A percentile compares a stretch with the other conserved stretches of the same genome.
Conservation (phyloP, 1,140 invertebrate species). For the Lycorma delicatula region DNA sequence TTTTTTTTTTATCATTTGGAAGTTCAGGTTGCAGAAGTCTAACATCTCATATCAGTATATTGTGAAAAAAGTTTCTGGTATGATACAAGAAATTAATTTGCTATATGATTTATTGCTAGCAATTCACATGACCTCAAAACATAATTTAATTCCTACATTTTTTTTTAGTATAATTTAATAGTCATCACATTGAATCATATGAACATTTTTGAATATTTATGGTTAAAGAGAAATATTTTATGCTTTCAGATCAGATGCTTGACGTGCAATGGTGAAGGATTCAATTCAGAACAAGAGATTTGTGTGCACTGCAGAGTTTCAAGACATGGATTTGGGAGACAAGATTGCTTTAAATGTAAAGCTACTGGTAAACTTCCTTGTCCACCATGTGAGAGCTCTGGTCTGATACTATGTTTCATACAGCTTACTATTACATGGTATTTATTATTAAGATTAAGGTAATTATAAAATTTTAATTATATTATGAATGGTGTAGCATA, state of each 20-base stretch:
- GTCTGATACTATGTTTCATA: conserved; percentile 44
- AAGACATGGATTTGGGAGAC: conserved; percentile 38
- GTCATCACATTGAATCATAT: background rate
- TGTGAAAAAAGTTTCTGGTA: too few relatives aligned
- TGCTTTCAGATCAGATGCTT: conserved; percentile 35
- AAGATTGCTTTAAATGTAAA: conserved; percentile 41
- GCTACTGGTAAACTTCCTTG: conserved; percentile 42
- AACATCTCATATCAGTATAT: too few relatives aligned
- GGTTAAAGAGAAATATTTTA: background rate
- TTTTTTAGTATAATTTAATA: background rate
- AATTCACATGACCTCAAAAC: too few relatives aligned
- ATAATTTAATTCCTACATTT: too few relatives aligned
- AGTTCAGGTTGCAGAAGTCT: too few relatives aligned
- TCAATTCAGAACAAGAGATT: conserved; percentile 36
- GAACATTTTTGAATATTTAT: background rate
- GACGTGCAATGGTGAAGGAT: conserved; percentile 42
- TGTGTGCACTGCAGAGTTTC: conserved; percentile 41
- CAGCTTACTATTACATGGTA: conserved; percentile 45
- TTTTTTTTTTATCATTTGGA: too few relatives aligned
- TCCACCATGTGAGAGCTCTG: conserved; percentile 40
- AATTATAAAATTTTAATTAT: too few relatives aligned
- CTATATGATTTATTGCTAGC: too few relatives aligned
- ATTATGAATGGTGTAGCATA: too few relatives aligned
- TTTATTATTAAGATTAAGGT: conserved; percentile 10
- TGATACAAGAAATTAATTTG: too few relatives aligned